Evolutionary conservation across 2,113 vertebrate species (phyloP), one percentile per base, ranked within the genome.

Genomic region (Callorhinus ursinus): DNA sequence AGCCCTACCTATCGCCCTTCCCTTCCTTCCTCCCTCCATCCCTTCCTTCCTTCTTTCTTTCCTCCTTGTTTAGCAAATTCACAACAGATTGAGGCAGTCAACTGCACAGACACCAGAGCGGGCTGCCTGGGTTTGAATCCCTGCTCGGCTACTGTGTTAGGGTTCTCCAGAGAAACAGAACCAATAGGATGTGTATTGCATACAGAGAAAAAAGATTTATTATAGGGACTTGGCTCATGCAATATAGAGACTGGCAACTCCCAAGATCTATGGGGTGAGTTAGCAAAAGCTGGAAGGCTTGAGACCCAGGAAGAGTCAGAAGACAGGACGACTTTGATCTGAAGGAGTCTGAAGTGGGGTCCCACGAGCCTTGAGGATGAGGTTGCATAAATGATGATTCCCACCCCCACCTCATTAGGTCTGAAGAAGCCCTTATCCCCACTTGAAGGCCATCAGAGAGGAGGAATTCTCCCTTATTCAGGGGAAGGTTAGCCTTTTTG

Each of bases 351-450:
- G 33, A 28, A 42, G 31, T 4, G 31, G 49, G 21, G 72, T 61
- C 42, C 18, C 0, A 3, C 0, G 21, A 53, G 7, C 12, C 19
- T 5, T 7, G 33, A 22, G 42, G 55, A n/a, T 7, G 19, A 39
- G 31, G 3, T 53, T 10, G 7, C 8, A 4, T 12, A 21, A 55
- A 39, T 51, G 15, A 42, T 1, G 0, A 6, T 42, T 42, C 12
- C 42, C 31, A 26, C 22, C 55, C n/a, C 28, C 22, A 8, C 15
- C 69, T 57, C 46, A 7, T 1, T 16, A 59, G 31, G 26, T 76
- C 55, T 89, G 87, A 76, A 49, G 31, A 49, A 61, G 87, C 42
- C 39, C 10, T 1, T n/a, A 9, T 89, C 71, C 13, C 31, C 2
- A 1, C 33, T n/a, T 42, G 22, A 18, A 63, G 67, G 55, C 55